Evolutionary conservation across 2,113 vertebrate genomes (phyloP).

Genomic region (Melanostigma gelatinosum): DNA sequence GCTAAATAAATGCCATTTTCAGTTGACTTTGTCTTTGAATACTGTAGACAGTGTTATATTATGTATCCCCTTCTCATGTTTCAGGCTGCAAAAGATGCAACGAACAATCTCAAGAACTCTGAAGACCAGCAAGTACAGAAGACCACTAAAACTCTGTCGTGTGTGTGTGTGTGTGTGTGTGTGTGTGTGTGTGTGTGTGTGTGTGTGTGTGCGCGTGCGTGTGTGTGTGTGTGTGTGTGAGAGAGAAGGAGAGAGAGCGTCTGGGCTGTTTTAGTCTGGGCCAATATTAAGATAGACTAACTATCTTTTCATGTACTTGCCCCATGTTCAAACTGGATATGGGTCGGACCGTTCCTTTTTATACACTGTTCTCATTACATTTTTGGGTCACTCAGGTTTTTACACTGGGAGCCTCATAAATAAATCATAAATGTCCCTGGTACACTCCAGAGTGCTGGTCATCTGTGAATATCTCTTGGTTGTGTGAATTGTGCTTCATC

Average conservation of each 20-base stretch:
- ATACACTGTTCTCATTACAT: conserved; percentile 72
- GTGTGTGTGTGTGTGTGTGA: not conserved
- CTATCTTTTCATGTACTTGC: conserved; percentile 51
- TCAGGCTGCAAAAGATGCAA: conserved; percentile 39
- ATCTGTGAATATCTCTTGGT: conserved; percentile 31
- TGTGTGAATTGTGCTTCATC: conserved; percentile 5
- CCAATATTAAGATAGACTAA: conserved; percentile 33
- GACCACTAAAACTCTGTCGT: not conserved
- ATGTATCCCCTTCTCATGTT: conserved; percentile 40
- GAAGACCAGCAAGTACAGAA: conserved; percentile 32
- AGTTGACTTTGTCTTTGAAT: conserved; percentile 1
- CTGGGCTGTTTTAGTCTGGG: conserved; percentile 19
- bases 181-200: not conserved
- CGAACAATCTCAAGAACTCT: not conserved
- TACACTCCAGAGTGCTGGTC: conserved; percentile 34
- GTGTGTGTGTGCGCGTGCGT: not conserved
- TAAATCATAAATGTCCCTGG: conserved; percentile 67
- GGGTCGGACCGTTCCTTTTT: conserved; percentile 71
- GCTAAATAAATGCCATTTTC: conserved; percentile 1
- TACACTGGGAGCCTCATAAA: conserved; percentile 51
- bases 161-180: not conserved
- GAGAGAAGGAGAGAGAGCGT: not conserved
- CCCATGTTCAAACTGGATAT: conserved; percentile 61
- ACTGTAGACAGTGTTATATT: not conserved
- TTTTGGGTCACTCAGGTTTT: conserved; percentile 72